Evolutionary conservation across 2,113 vertebrate genomes (phyloP).

Genomic region (Rissa tridactyla): DNA sequence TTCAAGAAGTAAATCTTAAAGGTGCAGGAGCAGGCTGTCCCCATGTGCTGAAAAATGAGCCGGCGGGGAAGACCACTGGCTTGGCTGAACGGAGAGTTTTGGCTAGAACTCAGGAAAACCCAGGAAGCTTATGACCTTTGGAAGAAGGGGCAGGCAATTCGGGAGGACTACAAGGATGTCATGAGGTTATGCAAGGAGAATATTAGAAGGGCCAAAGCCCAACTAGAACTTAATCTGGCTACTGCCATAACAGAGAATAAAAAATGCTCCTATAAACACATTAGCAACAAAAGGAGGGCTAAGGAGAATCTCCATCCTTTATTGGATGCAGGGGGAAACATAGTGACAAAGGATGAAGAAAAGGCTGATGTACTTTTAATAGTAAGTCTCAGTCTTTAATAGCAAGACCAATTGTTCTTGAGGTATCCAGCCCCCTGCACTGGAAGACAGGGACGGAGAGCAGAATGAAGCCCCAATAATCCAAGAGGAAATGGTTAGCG

Average conservation of each 20-base stretch:
- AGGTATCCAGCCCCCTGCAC: not conserved
- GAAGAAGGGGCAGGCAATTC: not conserved
- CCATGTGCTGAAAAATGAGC: fast-evolving
- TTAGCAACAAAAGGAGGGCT: not conserved
- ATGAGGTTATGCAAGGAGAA: not conserved
- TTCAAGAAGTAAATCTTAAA: not conserved
- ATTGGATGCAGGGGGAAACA: not conserved
- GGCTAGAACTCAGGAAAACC: not conserved
- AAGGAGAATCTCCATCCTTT: not conserved
- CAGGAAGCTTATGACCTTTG: not conserved
- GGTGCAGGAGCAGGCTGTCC: not conserved
- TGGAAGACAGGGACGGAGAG: not conserved
- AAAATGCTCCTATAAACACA: not conserved
- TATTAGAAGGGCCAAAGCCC: not conserved
- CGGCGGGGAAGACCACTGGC: fast-evolving
- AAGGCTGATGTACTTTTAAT: not conserved
- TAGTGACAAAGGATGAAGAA: not conserved
- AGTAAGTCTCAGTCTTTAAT: not conserved
- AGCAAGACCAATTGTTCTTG: not conserved
- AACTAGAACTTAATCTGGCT: not conserved
- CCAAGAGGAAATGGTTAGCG: not conserved
- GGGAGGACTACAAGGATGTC: not conserved
- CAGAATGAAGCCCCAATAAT: not conserved
- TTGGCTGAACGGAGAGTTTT: not conserved
- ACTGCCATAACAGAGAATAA: not conserved